Evolutionary conservation across 2,888 invertebrate species (phyloP).

Genomic region (Mythimna pallens): DNA sequence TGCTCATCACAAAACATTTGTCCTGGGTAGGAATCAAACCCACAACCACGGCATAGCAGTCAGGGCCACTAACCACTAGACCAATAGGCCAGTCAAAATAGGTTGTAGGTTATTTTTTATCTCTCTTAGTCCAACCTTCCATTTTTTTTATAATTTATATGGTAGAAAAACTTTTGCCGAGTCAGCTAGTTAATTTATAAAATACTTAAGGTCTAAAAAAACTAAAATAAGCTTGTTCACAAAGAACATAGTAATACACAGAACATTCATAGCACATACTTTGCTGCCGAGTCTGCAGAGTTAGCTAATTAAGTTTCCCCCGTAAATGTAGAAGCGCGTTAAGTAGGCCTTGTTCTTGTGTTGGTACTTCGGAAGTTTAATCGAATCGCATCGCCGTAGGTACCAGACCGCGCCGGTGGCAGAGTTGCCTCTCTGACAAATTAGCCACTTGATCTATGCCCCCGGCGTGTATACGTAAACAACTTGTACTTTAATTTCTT

Average conservation of each 20-base stretch:
- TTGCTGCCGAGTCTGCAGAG: slow-evolving; percentile 72
- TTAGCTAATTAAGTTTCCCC: slow-evolving; percentile 87
- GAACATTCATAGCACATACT: slow-evolving; percentile 62
- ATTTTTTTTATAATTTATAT: too few relatives aligned
- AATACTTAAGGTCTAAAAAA: background rate
- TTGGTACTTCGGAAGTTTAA: slow-evolving; percentile 87
- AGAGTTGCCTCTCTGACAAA: slow-evolving; percentile 86
- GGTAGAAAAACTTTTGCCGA: too few relatives aligned
- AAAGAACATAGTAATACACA: slow-evolving; percentile 49
- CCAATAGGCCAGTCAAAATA: too few relatives aligned
- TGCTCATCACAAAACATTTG: too few relatives aligned
- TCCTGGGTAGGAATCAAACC: too few relatives aligned
- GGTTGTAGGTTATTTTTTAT: too few relatives aligned
- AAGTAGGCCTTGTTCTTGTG: slow-evolving; percentile 84
- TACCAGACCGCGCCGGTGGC: slow-evolving; percentile 72
- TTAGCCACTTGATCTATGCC: slow-evolving; percentile 86
- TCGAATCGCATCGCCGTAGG: slow-evolving; percentile 86
- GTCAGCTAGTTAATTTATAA: background rate
- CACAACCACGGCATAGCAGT: too few relatives aligned
- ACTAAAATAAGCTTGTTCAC: background rate
- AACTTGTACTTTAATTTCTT: slow-evolving; percentile 79
- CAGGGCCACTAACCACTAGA: too few relatives aligned
- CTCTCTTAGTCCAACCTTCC: too few relatives aligned
- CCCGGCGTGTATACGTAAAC: slow-evolving; percentile 79
- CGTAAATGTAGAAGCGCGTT: slow-evolving; percentile 82